A percentile compares a stretch with the other conserved stretches of the same genome.
Conservation (phyloP, 2,797 vertebrate species). For the Lepidocolaptes lacrymiger region DNA sequence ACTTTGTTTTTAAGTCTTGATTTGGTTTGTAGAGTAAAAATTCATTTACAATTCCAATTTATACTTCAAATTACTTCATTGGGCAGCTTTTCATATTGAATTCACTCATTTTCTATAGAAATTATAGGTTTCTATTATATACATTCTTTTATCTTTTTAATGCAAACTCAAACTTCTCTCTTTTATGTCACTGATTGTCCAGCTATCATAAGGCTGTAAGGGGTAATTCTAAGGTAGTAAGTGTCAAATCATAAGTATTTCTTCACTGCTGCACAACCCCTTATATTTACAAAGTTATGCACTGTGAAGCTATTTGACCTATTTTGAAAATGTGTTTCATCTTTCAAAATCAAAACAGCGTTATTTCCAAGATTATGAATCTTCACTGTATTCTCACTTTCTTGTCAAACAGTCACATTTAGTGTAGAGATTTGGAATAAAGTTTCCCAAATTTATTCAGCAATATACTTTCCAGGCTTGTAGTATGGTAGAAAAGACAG, state of each 20-base stretch:
- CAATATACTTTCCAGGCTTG: not conserved
- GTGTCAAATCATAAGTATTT: not conserved
- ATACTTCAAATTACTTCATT: not conserved
- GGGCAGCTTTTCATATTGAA: fast-evolving
- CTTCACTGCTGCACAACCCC: not conserved
- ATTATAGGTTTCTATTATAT: not conserved
- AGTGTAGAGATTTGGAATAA: not conserved
- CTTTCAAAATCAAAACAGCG: not conserved
- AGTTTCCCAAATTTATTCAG: not conserved
- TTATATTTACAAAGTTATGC: not conserved
- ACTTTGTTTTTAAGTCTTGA: not conserved
- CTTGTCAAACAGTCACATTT: not conserved
- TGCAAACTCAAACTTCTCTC: not conserved
- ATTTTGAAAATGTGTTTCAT: not conserved
- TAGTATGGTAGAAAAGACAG: not conserved
- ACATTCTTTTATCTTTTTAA: not conserved
- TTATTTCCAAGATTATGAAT: not conserved
- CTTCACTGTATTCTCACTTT: not conserved
- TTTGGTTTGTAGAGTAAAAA: not conserved
- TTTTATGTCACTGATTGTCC: not conserved
- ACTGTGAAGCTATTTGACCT: not conserved
- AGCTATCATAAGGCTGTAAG: not conserved
- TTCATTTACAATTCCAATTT: not conserved
- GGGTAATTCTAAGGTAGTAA: not conserved
- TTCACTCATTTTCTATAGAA: not conserved